Evolutionary conservation across 2,888 invertebrate species (phyloP), one percentile per base, ranked within the genome.

Genomic region (Drosophila tripunctata): DNA sequence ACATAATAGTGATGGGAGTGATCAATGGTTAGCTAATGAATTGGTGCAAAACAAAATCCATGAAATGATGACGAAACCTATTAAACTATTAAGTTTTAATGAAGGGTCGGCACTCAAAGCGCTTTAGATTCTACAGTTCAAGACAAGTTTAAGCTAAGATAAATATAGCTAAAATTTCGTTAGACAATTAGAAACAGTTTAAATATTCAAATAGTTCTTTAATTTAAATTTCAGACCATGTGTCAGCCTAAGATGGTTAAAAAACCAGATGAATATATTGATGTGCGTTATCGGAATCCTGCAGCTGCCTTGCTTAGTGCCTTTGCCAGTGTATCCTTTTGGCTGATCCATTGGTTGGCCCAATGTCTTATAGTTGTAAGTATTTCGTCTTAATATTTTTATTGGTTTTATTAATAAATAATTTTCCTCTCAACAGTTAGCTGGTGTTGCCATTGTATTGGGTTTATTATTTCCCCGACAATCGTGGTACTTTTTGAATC

Each of bases 21-120:
- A 54, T 12, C 17, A 12, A 17, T 56, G 65, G 70, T 45, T 57
- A 27, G 33, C 12, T 6, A 75, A 70, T 12, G 19, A 60, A 3
- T 5, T 14, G 12, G 47, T 75, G 4, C 15, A 67, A 35, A 45
- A 47, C 4, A 31, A 76, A 41, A 55, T 79, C 7, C 30, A 50
- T 0, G 74, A 77, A 44, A 80, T 80, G 64, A 83, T 70, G 79
- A 47, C 12, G 2, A 83, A 80, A 33, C 79, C 79, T 0, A 56
- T 79, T 10, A 55, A 57, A n/a, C 66, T 80, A 0, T 24, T 74
- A 8, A 30, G 4, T 8, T 48, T 0, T 3, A 5, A 21, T 14
- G 17, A 5, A 22, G 15, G 1, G 4, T 27, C 10, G 5, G 6
- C 8, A 15, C 1, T 38, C 2, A 1, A 21, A 15, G n/a, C 4